Evolutionary conservation across 2,797 vertebrate species (phyloP), one percentile per base, ranked within the genome.

Genomic region (Pygocentrus nattereri): DNA sequence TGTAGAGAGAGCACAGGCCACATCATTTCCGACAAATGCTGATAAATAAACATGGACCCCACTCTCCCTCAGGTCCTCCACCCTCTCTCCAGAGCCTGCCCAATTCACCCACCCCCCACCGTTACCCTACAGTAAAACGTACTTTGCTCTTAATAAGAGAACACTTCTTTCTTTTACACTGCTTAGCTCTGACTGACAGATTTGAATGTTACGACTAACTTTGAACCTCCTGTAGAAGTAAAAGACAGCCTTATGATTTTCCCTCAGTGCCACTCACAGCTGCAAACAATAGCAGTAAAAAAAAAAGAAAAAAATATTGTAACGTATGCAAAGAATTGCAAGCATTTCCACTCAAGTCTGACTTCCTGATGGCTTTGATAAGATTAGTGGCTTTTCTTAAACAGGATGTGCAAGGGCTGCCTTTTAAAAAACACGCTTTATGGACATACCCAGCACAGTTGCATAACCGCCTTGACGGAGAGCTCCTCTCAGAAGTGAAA

Each of bases 311-410:
- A 85, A 89, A 77, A 90, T 87, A 90, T 89, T 86, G 82, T 88
- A 90, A 88, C 88, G 82, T 88, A 88, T 86, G 90, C 90, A 82
- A 90, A 91, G 90, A 93, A 89, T 91, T 74, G 56, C 85, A 87
- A 87, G 90, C 91, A 91, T 92, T 93, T 93, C 89, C 90, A 92
- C 90, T 91, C 85, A 85, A 91, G 89, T 90, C 90, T 91, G 75
- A 89, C 90, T 93, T 94, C 92, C 93, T 93, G 94, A 94, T 94
- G 90, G 88, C 88, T 93, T 90, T 88, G 93, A 95, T 94, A 93
- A 94, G 93, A 93, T 93, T 91, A 91, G 92, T 93, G 88, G 91
- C 88, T 93, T 92, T 82, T 93, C 90, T 94, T 92, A 94, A 94
- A 94, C 94, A 95, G 94, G 94, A 95, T 93, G 92, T 88, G 86